Evolutionary conservation across 2,113 vertebrate genomes (phyloP).

Genomic region (Trachemys scripta): DNA sequence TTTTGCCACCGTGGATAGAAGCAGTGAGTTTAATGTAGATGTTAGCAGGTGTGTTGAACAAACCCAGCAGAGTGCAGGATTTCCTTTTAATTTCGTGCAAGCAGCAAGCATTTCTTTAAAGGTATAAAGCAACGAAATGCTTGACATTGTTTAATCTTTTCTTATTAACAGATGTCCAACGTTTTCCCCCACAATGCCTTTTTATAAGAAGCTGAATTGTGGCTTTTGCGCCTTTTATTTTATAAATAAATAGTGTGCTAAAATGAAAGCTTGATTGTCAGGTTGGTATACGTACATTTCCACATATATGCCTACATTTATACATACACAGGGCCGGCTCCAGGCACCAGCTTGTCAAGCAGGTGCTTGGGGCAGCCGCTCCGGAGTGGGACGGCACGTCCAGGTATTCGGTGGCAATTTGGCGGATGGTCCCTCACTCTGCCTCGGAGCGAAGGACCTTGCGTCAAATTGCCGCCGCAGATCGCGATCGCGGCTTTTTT

Average conservation of each 20-base stretch:
- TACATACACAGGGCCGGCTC: background rate
- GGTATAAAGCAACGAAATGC: slow-evolving; percentile 28
- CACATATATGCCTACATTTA: background rate
- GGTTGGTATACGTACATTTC: background rate
- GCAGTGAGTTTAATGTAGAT: background rate
- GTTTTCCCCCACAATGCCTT: background rate
- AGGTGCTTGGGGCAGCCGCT: too few species aligned
- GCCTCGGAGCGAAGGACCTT: too few species aligned
- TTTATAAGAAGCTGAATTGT: background rate
- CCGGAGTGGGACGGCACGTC: too few species aligned
- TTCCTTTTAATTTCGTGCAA: slow-evolving; percentile 48
- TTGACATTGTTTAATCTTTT: slow-evolving; percentile 34
- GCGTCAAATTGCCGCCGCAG: too few species aligned
- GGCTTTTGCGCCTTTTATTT: background rate
- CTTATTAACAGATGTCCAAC: slow-evolving; percentile 14
- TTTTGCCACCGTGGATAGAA: background rate
- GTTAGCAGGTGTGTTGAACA: background rate
- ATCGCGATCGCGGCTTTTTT: too few species aligned
- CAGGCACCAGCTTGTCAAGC: too few species aligned
- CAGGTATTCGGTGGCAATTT: too few species aligned
- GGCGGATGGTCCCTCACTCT: too few species aligned
- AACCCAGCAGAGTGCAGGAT: background rate
- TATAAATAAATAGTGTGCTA: background rate
- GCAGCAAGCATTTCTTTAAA: background rate
- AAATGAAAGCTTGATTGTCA: background rate